Evolutionary conservation across 1,140 invertebrate species (phyloP).

Genomic region (Brachionus asplanchnoidis): DNA sequence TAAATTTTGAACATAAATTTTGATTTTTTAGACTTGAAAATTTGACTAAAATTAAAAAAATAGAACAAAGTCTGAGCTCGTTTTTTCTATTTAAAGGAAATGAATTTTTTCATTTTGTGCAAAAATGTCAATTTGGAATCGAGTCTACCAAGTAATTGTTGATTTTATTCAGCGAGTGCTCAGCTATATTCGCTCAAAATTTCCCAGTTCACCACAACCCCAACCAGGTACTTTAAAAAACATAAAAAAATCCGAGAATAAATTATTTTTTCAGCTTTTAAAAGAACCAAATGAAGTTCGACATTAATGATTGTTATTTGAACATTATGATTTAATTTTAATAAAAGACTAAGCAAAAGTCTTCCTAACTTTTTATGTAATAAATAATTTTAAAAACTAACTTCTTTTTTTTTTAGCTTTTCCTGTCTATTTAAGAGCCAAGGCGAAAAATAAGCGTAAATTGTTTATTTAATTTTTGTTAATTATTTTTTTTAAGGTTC

Average conservation of each 20-base stretch:
- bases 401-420: neutral
- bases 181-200: neutral
- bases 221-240: neutral
- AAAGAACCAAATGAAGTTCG: no score
- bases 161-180: neutral
- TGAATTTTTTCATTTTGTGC: neutral
- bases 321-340: no score
- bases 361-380: no score
- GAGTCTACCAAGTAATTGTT: neutral
- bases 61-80: neutral
- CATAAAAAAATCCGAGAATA: neutral
- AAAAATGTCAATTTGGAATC: neutral
- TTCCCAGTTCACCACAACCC: neutral
- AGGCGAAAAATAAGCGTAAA: neutral
- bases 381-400: no score
- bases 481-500: neutral
- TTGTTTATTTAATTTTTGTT: neutral
- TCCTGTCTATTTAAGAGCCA: neutral
- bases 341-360: no score
- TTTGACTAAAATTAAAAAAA: neutral
- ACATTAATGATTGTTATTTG: no score
- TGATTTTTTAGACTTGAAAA: neutral
- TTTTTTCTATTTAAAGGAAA: neutral
- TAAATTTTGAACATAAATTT: neutral
- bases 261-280: neutral